phyloP scores from a whole-genome alignment of 2,888 invertebrate genomes.

The Magallana nippona region DNA sequence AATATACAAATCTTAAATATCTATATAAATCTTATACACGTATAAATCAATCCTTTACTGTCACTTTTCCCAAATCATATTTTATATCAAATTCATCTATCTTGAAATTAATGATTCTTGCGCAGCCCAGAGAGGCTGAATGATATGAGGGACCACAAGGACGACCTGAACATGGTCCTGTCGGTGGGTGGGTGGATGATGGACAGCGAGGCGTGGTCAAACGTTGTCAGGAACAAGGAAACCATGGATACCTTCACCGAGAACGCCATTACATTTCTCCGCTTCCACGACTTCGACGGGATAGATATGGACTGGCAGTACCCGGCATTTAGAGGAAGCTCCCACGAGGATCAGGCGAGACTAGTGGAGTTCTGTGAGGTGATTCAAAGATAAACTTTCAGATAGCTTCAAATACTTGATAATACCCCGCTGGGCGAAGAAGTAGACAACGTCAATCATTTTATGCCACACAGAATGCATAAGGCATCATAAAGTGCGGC shows the following conservation, averaged over 20 bases:
- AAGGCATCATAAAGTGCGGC: too few species aligned
- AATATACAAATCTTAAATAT: too few species aligned
- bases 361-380: conserved; percentile 36
- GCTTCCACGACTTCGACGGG: conserved; percentile 86
- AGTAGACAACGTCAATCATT: too few species aligned
- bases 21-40: too few species aligned
- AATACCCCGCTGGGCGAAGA: too few species aligned
- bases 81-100: neutral
- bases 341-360: conserved; percentile 8
- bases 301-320: conserved; percentile 82
- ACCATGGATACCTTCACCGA: conserved; percentile 57
- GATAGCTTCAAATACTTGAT: too few species aligned
- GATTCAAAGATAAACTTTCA: neutral
- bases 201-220: conserved; percentile 73
- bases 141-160: conserved; percentile 62
- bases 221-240: conserved; percentile 55
- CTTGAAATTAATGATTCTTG: neutral
- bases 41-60: too few species aligned
- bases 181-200: conserved; percentile 75
- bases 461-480: too few species aligned
- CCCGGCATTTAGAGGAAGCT: conserved; percentile 39
- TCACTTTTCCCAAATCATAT: neutral
- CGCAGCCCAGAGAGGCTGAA: conserved; percentile 51
- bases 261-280: conserved; percentile 59
- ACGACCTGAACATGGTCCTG: conserved; percentile 67